Evolutionary conservation across 1,140 invertebrate genomes (phyloP), one percentile per base, ranked within the genome.

Genomic region (Belonocnema kinseyi): DNA sequence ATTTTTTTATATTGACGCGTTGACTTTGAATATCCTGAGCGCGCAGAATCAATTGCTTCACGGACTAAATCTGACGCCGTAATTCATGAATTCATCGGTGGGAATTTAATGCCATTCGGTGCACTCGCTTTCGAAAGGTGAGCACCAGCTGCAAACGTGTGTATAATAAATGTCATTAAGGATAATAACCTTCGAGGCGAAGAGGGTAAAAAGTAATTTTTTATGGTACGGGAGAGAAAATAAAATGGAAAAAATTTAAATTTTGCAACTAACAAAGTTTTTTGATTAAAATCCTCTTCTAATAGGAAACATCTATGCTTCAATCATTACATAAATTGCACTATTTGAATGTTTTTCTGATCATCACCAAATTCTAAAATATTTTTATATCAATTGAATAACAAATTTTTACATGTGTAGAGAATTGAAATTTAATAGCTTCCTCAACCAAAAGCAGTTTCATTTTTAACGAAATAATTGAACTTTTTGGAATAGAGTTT

Each of bases 111-210:
- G 53, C 17, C 53, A 54, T 54, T 54, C n/a, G 53, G 53, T 54
- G 53, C 53, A 54, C 53, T 54, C 53, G 17, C 53, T 54, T 54
- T 54, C 53, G 53, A 54, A 54, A 54, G 53, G 53, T 54, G 53
- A 54, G 16, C 16, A 54, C 53, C 53, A 54, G 16, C 53, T 16
- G 8, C 53, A 54, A 54, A 54, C 53, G n/a, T 54, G 2, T 54
- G 53, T 54, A 54, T 54, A 17, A 54, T 19, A 54, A 54, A 54
- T 54, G 53, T 54, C 53, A 54, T 54, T 54, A 19, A 7, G 53
- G 53, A 54, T 54, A 54, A 54, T 54, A 54, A 54, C 53, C n/a
- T 54, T 17, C 17, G 17, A 17, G 53, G 52, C 17, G 14, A 54
- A 54, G 52, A 54, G 52, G 52, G 52, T 54, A 54, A 54, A n/a